Conservation (phyloP, 2,113 vertebrate species). For the Apteryx owenii region DNA sequence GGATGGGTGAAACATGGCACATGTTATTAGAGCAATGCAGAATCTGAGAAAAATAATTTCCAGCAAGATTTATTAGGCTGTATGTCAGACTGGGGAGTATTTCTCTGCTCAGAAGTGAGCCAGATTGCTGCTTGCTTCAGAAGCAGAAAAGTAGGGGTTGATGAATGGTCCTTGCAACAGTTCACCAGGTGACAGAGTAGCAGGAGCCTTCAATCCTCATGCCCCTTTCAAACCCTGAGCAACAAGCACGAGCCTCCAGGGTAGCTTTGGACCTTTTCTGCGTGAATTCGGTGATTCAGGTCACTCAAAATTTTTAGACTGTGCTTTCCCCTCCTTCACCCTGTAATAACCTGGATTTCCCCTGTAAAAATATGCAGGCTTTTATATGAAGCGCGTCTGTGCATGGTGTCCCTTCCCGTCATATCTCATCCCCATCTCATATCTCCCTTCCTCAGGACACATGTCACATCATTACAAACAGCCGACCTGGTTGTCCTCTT, state of each 20-base stretch:
- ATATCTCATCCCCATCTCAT: neutral
- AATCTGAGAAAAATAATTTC: neutral
- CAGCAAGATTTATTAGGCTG: slow-evolving; percentile 6
- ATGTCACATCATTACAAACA: fast-evolving
- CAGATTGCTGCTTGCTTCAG: neutral
- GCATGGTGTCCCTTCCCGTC: neutral
- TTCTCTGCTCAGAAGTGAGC: neutral
- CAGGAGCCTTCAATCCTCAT: neutral
- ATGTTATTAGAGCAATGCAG: neutral
- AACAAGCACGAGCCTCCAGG: neutral
- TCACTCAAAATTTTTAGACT: neutral
- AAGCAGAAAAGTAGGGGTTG: neutral
- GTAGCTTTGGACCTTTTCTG: neutral
- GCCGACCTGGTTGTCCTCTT: neutral
- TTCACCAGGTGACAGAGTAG: neutral
- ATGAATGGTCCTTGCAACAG: fast-evolving
- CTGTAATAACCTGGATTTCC: fast-evolving
- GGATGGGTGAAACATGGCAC: neutral
- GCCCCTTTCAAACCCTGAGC: fast-evolving
- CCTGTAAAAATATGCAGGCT: neutral
- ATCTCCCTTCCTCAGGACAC: neutral
- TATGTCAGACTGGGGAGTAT: neutral
- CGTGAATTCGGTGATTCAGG: neutral
- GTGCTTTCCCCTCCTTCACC: neutral
- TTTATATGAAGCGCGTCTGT: neutral